Evolutionary conservation across 2,888 invertebrate genomes (phyloP), one percentile per base, ranked within the genome.

Genomic region (Phortica okadai): DNA sequence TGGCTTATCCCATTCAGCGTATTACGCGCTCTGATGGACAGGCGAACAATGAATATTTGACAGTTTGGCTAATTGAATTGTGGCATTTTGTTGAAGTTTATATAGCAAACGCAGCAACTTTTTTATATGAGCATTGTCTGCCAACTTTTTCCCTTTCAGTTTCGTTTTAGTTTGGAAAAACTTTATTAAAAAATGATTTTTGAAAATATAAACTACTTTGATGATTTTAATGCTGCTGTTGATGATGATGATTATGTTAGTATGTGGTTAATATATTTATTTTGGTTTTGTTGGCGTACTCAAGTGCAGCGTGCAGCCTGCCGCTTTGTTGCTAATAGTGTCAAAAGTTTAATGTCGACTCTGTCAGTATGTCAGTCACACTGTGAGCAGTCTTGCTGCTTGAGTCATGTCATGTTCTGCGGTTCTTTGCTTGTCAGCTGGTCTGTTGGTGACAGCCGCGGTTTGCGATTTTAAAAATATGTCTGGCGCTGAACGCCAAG

Each of bases 31-130:
- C 73, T 83, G 82, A 83, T 83, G 82, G 84, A 83, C 85, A 82
- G 79, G 77, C 79, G 73, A 76, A 83, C 80, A 81, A 79, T 82
- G 83, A 81, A 83, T 82, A 83, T 87, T 89, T 88, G 89, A 89
- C 88, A 86, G 86, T 70, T 78, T 82, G 82, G 88, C 89, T 88
- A 88, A 88, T 88, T 88, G 88, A 89, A 89, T 86, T 86, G 87
- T 88, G 82, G 76, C 78, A 76, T 54, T 74, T 74, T 72, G 41
- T 41, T n/a, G 67, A 62, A 44, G 25, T 11, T 58, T 66, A 76
- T 79, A 67, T 67, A 0, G 67, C 41, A n/a, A 42, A 67, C 42
- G 44, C 67, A 67, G 67, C 67, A 16, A 67, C 33, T 33, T 33
- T 41, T 67, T 42, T 67, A 67, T 42, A 67, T 67, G n/a, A 67